These are phyloP conservation scores for Epinephelus cyanopodus DNA, from an alignment of 2,113 vertebrate species.

Conservation along the genomic window DNA sequence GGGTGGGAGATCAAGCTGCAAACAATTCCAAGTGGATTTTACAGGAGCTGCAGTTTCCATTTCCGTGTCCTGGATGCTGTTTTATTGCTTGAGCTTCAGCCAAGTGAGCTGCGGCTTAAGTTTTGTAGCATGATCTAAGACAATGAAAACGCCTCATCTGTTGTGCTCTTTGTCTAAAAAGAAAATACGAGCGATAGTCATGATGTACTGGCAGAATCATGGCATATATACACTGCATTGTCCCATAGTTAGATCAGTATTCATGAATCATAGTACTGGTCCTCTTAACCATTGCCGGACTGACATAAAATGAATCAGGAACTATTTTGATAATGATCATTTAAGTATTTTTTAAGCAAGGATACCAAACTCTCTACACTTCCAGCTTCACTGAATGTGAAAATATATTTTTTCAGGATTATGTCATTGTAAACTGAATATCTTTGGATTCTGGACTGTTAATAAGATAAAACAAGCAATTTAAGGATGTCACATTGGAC, in stretches of 20 bases:
- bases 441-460: not conserved
- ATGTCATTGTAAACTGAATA: not conserved
- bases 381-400: not conserved
- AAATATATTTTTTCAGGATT: not conserved
- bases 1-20: conserved; percentile 9
- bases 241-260: not conserved
- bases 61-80: conserved; percentile 4
- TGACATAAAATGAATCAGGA: not conserved
- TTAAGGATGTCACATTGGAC: too few relatives aligned
- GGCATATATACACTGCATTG: not conserved
- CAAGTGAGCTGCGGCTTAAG: not conserved
- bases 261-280: not conserved
- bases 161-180: not conserved
- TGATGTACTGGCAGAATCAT: not conserved
- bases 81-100: conserved; percentile 32
- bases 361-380: not conserved
- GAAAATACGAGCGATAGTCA: not conserved
- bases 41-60: conserved; percentile 49
- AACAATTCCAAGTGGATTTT: conserved; percentile 36
- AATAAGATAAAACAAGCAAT: too few relatives aligned
- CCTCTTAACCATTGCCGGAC: not conserved
- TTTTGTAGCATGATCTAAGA: conserved; percentile 1
- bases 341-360: not conserved
- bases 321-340: not conserved
- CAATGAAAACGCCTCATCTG: not conserved